Percentiles rank a stretch among this genome's conserved stretches.
phyloP scores from a whole-genome alignment of 2,797 vertebrate species.

The Loriculus beryllinus region DNA sequence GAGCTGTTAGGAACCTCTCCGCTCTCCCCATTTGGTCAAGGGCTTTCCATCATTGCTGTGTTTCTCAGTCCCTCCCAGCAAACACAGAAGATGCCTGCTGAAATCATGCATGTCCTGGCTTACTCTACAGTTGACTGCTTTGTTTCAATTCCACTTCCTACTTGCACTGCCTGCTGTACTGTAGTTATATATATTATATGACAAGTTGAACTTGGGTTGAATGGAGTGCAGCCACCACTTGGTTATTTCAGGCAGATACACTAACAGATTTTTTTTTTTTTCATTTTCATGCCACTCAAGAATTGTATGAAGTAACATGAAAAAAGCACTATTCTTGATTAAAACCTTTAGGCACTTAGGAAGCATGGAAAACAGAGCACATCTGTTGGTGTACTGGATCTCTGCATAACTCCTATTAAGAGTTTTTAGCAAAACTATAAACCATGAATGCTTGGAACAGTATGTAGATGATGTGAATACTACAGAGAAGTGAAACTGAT shows the following conservation, averaged over 20 bases:
- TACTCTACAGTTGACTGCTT: not conserved
- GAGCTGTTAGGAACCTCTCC: fast-evolving
- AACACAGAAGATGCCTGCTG: not conserved
- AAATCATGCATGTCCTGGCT: not conserved
- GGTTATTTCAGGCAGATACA: constrained; percentile 18
- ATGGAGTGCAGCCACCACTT: constrained; percentile 59
- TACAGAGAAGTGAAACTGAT: not conserved
- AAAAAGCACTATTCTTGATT: not conserved
- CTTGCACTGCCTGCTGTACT: not conserved
- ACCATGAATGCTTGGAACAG: not conserved
- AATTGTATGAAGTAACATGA: not conserved
- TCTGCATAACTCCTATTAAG: not conserved
- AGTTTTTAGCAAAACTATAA: not conserved
- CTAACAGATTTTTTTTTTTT: not conserved
- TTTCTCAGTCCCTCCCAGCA: not conserved
- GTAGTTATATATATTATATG: not conserved
- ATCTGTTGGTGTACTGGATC: not conserved
- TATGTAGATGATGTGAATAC: not conserved
- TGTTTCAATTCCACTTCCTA: not conserved
- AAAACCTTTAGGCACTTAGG: not conserved
- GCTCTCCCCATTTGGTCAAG: not conserved
- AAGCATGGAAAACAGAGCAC: not conserved
- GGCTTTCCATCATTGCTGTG: not conserved
- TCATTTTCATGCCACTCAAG: not conserved
- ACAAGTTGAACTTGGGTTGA: not conserved